Conservation (phyloP, 2,888 invertebrate species). For the Apamea crenata region DNA sequence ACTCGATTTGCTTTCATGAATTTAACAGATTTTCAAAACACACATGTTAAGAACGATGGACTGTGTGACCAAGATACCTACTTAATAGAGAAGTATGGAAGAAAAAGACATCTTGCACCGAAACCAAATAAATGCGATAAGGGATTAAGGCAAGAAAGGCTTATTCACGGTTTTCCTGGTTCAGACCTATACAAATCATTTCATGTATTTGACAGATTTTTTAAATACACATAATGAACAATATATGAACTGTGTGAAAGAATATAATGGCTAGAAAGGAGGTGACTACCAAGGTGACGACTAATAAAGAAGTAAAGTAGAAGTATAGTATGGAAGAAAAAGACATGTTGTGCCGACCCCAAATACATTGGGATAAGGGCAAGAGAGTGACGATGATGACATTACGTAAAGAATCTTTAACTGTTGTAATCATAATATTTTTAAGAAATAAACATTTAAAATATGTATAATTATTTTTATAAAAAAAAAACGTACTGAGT, state of each 20-base stretch:
- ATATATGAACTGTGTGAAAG: not conserved
- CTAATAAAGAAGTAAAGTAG: not conserved
- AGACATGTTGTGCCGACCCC: not conserved
- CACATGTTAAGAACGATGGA: not conserved
- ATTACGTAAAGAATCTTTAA: not conserved
- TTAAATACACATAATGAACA: not conserved
- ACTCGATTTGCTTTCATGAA: not conserved
- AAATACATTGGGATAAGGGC: not conserved
- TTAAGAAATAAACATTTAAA: not conserved
- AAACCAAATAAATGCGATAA: too few relatives aligned
- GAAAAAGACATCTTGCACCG: too few relatives aligned
- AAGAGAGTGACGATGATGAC: too few relatives aligned
- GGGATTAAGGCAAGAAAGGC: not conserved
- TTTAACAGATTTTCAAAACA: not conserved
- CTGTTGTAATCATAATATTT: not conserved
- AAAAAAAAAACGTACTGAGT: constrained; percentile 16
- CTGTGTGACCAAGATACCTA: not conserved
- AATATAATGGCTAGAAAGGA: not conserved
- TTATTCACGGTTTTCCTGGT: not conserved
- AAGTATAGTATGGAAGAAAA: not conserved
- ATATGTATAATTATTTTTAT: constrained; percentile 20
- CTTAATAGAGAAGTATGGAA: not conserved
- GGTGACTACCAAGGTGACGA: not conserved
- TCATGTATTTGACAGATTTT: not conserved
- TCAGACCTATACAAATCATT: too few relatives aligned